Percentiles rank a stretch among this genome's conserved stretches.
phyloP scores from a whole-genome alignment of 1,140 invertebrate genomes.

The Apis dorsata region DNA sequence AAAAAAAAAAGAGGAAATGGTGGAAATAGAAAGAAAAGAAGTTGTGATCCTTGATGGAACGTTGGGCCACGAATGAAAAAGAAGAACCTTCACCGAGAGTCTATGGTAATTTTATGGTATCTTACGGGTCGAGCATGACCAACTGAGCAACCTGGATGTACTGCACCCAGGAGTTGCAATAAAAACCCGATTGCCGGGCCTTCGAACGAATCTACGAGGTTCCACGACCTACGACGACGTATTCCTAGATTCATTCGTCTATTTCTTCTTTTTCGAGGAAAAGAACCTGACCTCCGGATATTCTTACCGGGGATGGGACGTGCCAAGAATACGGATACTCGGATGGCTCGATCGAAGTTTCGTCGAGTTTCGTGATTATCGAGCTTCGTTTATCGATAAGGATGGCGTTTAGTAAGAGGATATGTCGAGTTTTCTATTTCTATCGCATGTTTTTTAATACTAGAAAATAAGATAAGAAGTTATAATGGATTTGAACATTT shows the following conservation, averaged over 20 bases:
- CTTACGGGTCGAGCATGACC: constrained; percentile 34
- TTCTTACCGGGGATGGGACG: constrained; percentile 40
- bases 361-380: constrained; percentile 20
- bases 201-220: constrained; percentile 45
- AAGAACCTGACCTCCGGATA: constrained; percentile 47
- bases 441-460: background rate
- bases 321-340: constrained; percentile 38
- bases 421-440: background rate
- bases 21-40: constrained; percentile 19
- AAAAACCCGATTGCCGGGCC: constrained; percentile 60
- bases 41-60: constrained; percentile 24
- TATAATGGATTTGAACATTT: no score
- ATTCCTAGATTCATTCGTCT: constrained; percentile 62
- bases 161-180: constrained; percentile 27
- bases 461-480: no score
- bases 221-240: constrained; percentile 58
- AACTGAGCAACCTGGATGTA: background rate
- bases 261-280: constrained; percentile 26
- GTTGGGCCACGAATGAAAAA: constrained; percentile 4
- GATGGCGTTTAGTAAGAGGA: background rate
- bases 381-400: constrained; percentile 8
- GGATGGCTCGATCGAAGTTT: background rate
- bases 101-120: constrained; percentile 63
- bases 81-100: constrained; percentile 9
- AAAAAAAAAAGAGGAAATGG: background rate